Evolutionary conservation across 2,113 vertebrate genomes (phyloP), one percentile per base, ranked within the genome.

Genomic region (Tetrao urogallus): DNA sequence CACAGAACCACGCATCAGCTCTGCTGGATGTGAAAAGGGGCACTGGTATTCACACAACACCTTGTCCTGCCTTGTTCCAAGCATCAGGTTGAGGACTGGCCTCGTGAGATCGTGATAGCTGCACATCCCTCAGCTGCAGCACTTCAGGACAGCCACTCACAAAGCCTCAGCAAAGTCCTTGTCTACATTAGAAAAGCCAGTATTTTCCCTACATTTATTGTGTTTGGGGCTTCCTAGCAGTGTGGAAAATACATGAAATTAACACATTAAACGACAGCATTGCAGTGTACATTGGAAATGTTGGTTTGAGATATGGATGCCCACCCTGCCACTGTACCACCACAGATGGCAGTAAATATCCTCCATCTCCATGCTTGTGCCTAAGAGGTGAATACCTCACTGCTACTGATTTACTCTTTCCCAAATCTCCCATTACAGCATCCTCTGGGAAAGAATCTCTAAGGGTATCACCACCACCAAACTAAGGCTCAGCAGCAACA

Each of bases 161-260:
- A 60, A 32, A 83, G 9, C 5, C 18, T 16, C 57, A 64, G 16
- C 4, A 8, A 1, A 27, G 52, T 25, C 43, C 48, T 43, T 75
- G 74, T 40, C 48, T 27, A 12, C 12, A 28, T 0, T 0, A 67
- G 24, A 47, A 48, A 74, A 90, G 21, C 8, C 36, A 80, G 42
- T 0, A 13, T 50, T 71, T 45, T 19, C 24, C 24, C 25, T 8
- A 47, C 0, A 0, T 27, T 10, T 8, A 5, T 0, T 43, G 25
- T 25, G 12, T 52, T 87, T 58, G 38, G 25, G 65, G 12, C 19
- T 84, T 72, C 32, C 34, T 82, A 10, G 1, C 13, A 36, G 6
- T 4, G 8, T 8, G 18, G 30, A 61, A 79, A 89, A 79, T 27
- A 43, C 5, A 4, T 15, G 66, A 83, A 82, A 43, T 32, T 64